A percentile compares a stretch with the other conserved stretches of the same genome.
Evolutionary conservation across 2,888 invertebrate genomes (phyloP).

Genomic region (Drosophila tripunctata): DNA sequence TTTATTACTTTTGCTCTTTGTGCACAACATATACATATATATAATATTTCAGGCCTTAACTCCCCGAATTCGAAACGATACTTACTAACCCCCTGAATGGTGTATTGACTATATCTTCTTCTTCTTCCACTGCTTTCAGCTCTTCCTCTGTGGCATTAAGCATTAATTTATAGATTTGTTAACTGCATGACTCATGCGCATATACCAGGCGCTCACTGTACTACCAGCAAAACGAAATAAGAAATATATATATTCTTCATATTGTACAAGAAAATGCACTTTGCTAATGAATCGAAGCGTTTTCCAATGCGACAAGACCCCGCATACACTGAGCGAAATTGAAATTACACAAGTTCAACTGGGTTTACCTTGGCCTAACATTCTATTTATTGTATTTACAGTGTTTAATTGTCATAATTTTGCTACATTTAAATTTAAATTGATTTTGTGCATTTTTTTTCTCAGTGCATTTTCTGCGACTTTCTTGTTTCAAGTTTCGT

Average conservation of each 20-base stretch:
- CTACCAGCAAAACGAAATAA: neutral
- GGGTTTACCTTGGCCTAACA: too few species aligned
- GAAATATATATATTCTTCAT: slow-evolving; percentile 22
- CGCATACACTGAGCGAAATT: slow-evolving; percentile 29
- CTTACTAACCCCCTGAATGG: neutral
- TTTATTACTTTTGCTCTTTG: slow-evolving; percentile 74
- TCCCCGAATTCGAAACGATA: neutral
- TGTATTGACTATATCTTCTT: too few species aligned
- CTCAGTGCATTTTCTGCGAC: slow-evolving; percentile 9
- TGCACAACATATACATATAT: too few species aligned
- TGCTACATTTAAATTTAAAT: neutral
- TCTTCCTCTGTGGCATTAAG: slow-evolving; percentile 1
- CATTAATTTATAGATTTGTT: slow-evolving; percentile 39
- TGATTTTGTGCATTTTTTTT: neutral
- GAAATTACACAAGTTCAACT: too few species aligned
- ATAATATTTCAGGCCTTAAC: slow-evolving; percentile 29
- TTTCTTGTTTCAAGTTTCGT: neutral
- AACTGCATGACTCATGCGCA: slow-evolving; percentile 44
- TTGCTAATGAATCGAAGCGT: slow-evolving; percentile 73
- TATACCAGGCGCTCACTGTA: slow-evolving; percentile 32
- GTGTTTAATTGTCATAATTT: neutral
- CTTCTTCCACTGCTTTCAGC: neutral
- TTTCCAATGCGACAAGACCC: slow-evolving; percentile 38
- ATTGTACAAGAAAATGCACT: slow-evolving; percentile 72
- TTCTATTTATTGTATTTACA: neutral